Base-by-base conservation (phyloP, 1,140 invertebrate species). In the Bilobella aurantiaca region DNA sequence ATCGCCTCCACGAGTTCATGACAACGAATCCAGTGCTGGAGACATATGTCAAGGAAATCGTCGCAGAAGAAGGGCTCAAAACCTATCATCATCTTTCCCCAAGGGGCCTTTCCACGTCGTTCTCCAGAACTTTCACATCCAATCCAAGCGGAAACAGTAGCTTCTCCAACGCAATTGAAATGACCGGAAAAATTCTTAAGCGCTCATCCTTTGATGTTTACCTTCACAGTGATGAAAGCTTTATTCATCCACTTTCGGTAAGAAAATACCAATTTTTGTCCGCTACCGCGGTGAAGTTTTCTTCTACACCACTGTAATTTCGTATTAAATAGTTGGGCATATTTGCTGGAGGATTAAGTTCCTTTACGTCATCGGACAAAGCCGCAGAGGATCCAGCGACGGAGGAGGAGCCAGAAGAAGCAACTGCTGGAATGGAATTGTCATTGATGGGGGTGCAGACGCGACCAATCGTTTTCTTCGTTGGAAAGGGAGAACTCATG, bases 401-500 rank as follows among this genome's bases (percentile, higher is more conserved):
- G 0, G 75, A 77, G 1, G 75, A 74, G 0, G 80, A 83, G 0
- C 75, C 75, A 1, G 83, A 85, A 62, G 74, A 81, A 12, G 81
- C 87, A 0, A 90, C 87, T 0, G 91, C 90, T 18, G 92, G 91
- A 28, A 89, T 95, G 84, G 87, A 91, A 75, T 79, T 94, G 1
- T 84, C 83, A 1, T 78, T 94, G 0, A 77, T 91, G 56, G 90
- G 87, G 21, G 85, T 89, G 0, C 83, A 89, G 64, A 77, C 93
- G 12, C 78, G 90, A 58, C 91, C 91, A 0, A 87, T 92, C 67
- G 81, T 88, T 18, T 93, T 95, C 74, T 95, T 95, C 76, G 83
- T 80, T 1, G 89, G 90, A 0, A 87, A 91, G 73, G 82, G 86
- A 0, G 90, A 93, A 74, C 78, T 95, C 0, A 93, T 94, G 90